phyloP scores from a whole-genome alignment of 2,888 invertebrate genomes.

The Melanostoma scalare region DNA sequence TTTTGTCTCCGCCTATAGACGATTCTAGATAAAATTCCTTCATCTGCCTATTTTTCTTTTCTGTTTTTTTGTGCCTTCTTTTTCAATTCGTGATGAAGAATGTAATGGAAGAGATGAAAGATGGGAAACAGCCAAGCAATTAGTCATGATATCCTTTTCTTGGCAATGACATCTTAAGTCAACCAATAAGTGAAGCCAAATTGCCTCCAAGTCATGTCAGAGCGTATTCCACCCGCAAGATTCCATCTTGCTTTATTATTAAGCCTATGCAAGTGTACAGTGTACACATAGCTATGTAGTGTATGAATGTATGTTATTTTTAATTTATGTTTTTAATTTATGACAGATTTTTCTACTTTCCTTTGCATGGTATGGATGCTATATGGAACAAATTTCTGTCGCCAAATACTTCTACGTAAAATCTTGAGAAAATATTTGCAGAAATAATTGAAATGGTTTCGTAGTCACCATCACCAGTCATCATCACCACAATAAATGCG shows the following conservation, averaged over 20 bases:
- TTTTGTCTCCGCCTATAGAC: constrained; percentile 8
- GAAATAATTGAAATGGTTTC: too few species aligned
- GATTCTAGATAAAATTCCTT: constrained; percentile 21
- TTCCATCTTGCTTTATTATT: constrained; percentile 27
- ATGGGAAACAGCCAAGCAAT: constrained; percentile 63
- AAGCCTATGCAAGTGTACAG: too few species aligned
- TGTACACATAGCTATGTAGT: too few species aligned
- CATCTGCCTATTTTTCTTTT: constrained; percentile 11
- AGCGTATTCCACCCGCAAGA: constrained; percentile 42
- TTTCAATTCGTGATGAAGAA: constrained; percentile 12
- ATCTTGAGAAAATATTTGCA: too few species aligned
- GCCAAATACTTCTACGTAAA: not conserved
- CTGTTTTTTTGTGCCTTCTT: constrained; percentile 1
- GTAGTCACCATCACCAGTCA: too few species aligned
- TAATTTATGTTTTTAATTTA: constrained; percentile 15
- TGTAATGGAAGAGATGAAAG: constrained; percentile 41
- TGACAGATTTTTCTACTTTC: constrained; percentile 9
- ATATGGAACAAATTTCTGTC: constrained; percentile 4
- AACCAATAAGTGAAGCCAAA: constrained; percentile 42
- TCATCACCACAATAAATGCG: not conserved
- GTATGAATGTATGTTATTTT: constrained; percentile 3
- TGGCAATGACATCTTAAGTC: constrained; percentile 58
- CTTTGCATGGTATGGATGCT: not conserved
- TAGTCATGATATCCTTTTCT: constrained; percentile 61
- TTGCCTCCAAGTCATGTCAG: constrained; percentile 24